Percentiles rank a stretch among this genome's conserved stretches.
Conservation (phyloP, 2,797 vertebrate species). For the Capromys pilorides region DNA sequence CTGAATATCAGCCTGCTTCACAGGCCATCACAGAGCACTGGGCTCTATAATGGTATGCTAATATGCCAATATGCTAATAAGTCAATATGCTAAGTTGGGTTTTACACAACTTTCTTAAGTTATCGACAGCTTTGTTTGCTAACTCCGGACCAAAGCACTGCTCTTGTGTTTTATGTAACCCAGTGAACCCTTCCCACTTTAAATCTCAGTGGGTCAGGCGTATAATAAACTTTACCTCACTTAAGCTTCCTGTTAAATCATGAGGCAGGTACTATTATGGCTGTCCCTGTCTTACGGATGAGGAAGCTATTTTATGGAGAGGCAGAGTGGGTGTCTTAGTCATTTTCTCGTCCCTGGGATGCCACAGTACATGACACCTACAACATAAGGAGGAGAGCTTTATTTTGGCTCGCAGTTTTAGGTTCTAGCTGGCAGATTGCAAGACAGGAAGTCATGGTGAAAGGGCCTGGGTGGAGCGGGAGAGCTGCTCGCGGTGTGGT, state of each 20-base stretch:
- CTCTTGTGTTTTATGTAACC: constrained; percentile 18
- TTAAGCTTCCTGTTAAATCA: not conserved
- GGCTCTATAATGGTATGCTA: no score
- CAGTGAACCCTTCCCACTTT: constrained; percentile 26
- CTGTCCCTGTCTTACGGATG: not conserved
- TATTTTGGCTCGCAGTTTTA: not conserved
- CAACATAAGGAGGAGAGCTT: not conserved
- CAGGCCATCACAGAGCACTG: not conserved
- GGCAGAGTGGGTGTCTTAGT: not conserved
- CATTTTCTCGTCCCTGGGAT: not conserved
- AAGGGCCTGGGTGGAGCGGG: not conserved
- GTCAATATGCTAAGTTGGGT: not conserved
- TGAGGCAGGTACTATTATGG: not conserved
- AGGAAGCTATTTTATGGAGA: not conserved
- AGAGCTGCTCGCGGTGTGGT: not conserved
- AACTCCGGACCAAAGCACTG: not conserved
- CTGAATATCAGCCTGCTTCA: not conserved
- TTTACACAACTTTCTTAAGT: constrained; percentile 2
- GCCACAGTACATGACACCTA: not conserved
- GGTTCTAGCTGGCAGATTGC: not conserved
- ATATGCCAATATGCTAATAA: not conserved
- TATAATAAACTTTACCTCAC: not conserved
- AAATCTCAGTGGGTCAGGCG: not conserved
- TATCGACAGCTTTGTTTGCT: constrained; percentile 19
- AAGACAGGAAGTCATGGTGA: not conserved